Evolutionary conservation across 1,140 invertebrate species (phyloP).

Genomic region (Planococcus citri): DNA sequence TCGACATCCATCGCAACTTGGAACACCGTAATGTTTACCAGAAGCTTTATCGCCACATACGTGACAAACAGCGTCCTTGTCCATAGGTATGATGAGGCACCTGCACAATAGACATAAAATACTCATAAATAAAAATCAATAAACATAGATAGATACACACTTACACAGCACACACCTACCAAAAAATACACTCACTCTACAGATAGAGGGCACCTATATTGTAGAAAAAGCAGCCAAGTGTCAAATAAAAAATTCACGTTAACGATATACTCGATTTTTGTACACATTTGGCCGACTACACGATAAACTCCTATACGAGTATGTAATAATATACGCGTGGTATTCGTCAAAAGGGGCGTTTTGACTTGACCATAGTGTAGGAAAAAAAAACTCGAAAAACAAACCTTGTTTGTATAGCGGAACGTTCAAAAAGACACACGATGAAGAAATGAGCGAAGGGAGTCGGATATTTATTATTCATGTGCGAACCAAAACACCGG

Average conservation of each 20-base stretch:
- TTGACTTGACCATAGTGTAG: neutral
- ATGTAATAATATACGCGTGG: neutral
- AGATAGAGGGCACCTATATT: too few species aligned
- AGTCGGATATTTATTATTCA: constrained; percentile 10
- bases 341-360: neutral
- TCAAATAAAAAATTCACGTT: too few species aligned
- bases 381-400: neutral
- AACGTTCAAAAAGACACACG: neutral
- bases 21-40: constrained; percentile 76
- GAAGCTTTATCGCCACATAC: constrained; percentile 90
- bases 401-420: neutral
- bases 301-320: neutral
- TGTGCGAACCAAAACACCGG: constrained; percentile 10
- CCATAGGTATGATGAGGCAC: too few species aligned
- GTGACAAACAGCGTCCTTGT: constrained; percentile 44
- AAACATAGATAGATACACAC: too few species aligned
- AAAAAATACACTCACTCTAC: too few species aligned
- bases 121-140: neutral
- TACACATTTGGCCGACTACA: too few species aligned
- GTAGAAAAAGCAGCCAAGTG: too few species aligned
- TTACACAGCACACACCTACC: too few species aligned
- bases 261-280: too few species aligned
- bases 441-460: too few species aligned
- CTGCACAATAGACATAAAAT: neutral
- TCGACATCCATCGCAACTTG: constrained; percentile 86